Evolutionary conservation across 2,113 vertebrate species (phyloP).

Genomic region (Scolopax mira): DNA sequence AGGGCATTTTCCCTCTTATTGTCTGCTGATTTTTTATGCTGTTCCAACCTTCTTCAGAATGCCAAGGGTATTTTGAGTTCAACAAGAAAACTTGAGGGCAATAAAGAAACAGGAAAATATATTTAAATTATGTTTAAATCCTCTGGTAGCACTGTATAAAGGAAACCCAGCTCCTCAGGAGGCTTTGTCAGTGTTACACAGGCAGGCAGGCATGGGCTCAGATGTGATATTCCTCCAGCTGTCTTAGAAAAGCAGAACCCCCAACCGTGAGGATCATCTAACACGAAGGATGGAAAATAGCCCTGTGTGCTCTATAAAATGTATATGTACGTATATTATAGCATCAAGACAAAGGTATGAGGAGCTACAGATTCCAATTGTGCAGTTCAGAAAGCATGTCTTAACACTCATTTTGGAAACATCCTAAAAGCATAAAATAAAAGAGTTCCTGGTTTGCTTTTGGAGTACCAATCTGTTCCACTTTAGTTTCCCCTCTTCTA

Average conservation of each 20-base stretch:
- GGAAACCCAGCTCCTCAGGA: neutral
- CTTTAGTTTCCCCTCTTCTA: neutral
- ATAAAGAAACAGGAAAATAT: neutral
- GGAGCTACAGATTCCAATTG: neutral
- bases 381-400: neutral
- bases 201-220: neutral
- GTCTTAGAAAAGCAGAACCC: neutral
- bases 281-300: neutral
- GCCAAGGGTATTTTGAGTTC: neutral
- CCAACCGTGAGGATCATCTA: neutral
- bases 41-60: neutral
- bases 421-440: neutral
- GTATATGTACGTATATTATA: neutral
- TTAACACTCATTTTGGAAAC: neutral
- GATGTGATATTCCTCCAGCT: neutral
- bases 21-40: neutral
- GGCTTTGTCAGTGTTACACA: neutral
- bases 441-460: neutral
- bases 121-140: neutral
- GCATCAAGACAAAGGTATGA: neutral
- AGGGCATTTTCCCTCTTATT: neutral
- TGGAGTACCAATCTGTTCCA: neutral
- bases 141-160: neutral
- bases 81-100: neutral
- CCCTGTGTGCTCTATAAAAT: neutral